These are phyloP conservation scores for Spatulosminthurus flaviceps DNA, from an alignment of 2,888 invertebrate genomes.

Conservation along the genomic window DNA sequence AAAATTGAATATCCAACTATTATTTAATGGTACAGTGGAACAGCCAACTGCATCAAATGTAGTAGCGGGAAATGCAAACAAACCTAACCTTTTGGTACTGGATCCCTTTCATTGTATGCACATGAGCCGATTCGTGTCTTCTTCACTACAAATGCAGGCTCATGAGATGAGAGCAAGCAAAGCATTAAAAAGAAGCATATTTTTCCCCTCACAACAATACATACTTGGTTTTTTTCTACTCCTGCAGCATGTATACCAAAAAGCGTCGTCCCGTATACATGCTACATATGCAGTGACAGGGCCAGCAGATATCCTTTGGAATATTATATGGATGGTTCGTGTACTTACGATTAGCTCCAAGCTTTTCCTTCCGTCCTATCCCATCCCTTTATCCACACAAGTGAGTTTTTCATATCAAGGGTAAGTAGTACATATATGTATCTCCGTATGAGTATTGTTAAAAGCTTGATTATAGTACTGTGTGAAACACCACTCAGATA, in stretches of 20 bases:
- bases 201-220: conserved; percentile 2
- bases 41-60: too few relatives aligned
- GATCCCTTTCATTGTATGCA: too few relatives aligned
- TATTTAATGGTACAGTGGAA: too few relatives aligned
- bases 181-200: not conserved
- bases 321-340: conserved; percentile 9
- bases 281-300: not conserved
- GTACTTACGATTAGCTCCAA: conserved; percentile 37
- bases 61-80: too few relatives aligned
- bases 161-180: too few relatives aligned
- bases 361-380: conserved; percentile 40
- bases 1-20: too few relatives aligned
- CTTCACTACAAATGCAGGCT: not conserved
- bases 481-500: conserved; percentile 33
- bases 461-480: not conserved
- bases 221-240: not conserved
- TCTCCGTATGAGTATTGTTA: not conserved
- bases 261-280: not conserved
- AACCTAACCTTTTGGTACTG: too few relatives aligned
- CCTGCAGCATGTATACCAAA: not conserved
- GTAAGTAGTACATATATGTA: conserved; percentile 1
- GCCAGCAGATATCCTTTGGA: conserved; percentile 16
- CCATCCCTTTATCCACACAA: not conserved
- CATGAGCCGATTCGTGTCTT: too few relatives aligned
- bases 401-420: not conserved